Base-by-base conservation (phyloP, 2,888 invertebrate species). In the Eilema griseolum region DNA sequence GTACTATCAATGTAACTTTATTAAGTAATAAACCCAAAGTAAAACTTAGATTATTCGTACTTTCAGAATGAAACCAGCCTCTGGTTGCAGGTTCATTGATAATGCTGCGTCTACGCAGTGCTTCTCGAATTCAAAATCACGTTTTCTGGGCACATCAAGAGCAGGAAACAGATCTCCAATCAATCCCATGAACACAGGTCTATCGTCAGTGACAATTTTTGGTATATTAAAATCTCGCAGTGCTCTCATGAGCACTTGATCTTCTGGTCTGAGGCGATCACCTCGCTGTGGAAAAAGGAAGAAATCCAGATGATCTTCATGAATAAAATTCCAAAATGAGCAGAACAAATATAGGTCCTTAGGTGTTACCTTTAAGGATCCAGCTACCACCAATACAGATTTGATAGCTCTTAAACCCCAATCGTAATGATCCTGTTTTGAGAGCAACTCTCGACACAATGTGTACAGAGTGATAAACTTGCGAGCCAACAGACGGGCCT, bases 401-500 rank as follows among this genome's bases (percentile, higher is more conserved):
- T 99, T 99, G 83, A 99, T 99, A 68, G 99, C 99, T 81, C 99
- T 94, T 67, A 99, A 95, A 56, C 99, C 99, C 99, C 99, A 98
- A 95, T 99, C 99, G 87, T 99, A 99, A 90, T 99, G 99, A 90
- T 99, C 99, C 91, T 99, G 98, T 89, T 99, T 99, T 62, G 99
- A 99, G 3, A 99, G 95, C 79, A 99, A 93, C 89, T 99, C 99
- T 79, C 97, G 89, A 88, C 99, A 99, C 77, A 99, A 94, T 5
- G 97, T 98, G 91, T 99, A 99, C 16, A 99, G 95, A 0, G 99
- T 99, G 88, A 99, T 98, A 91, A 99, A 99, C 94, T 99, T 99
- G 77, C 98, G 96, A 28, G 99, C 99, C 73, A 99, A 91, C 31
- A 98, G 91, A 80, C 98, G 96, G 11, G 99, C 99, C 75, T 99